Evolutionary conservation across 2,888 invertebrate genomes (phyloP), one percentile per base, ranked within the genome.

Genomic region (Muschampia plurimacula): DNA sequence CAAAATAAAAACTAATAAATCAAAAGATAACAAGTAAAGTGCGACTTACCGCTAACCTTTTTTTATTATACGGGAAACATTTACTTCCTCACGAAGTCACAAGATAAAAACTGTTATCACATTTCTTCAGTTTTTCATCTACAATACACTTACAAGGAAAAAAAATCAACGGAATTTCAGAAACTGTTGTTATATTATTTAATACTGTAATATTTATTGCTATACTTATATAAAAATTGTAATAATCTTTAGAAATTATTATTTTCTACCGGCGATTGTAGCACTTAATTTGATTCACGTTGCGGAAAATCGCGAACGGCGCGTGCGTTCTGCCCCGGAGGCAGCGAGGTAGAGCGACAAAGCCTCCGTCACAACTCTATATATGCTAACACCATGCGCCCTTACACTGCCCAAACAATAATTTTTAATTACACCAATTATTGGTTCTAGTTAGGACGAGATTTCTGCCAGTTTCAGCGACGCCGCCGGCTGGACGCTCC

Each of bases 361-460:
- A 91, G 88, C 87, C 89, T 90, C 79, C 82, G 77, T 77, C 75
- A 67, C 80, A 76, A 80, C 80, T 84, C 84, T 86, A 86, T 90
- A 89, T 90, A 91, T n/a, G n/a, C n/a, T n/a, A 85, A 84, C 81
- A 79, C 74, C 71, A 80, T 76, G 80, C 89, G 87, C 89, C 90
- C 90, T 90, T 87, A 89, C 78, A 75, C 73, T 74, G 74, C 71
- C 77, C 77, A 78, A 79, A 82, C 81, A 84, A 81, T 84, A 84
- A 78, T 83, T 88, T 84, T 88, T 90, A 92, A 91, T 92, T 87
- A 89, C 83, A 83, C 81, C 85, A 89, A 89, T 90, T 84, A 86
- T 82, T 85, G 78, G 77, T 88, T 88, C 93, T 90, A 91, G 93
- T 92, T 92, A 87, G 66, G 84, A 89, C 92, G 84, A 87, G 93